Evolutionary conservation across 1,140 invertebrate species (phyloP).

Genomic region (Artemia franciscana): DNA sequence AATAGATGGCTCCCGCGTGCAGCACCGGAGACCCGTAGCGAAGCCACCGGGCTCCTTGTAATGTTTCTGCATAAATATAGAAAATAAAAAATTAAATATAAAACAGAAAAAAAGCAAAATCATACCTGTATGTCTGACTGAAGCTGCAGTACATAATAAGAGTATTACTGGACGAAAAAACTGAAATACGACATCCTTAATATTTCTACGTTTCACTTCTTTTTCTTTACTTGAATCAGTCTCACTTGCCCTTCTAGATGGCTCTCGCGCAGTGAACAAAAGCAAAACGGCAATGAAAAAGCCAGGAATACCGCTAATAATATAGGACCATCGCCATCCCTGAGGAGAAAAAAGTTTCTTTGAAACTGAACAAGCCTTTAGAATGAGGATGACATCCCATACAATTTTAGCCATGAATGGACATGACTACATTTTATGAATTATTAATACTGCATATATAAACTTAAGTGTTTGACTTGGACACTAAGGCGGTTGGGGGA

Average conservation of each 20-base stretch:
- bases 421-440: too few relatives aligned
- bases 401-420: too few relatives aligned
- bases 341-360: conserved; percentile 16
- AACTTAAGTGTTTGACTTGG: too few relatives aligned
- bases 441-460: too few relatives aligned
- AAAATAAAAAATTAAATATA: too few relatives aligned
- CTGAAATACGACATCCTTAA: conserved; percentile 19
- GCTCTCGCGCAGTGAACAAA: conserved; percentile 49
- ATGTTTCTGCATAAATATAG: too few relatives aligned
- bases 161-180: conserved; percentile 50
- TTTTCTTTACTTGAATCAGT: background rate
- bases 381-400: too few relatives aligned
- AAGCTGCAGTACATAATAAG: conserved; percentile 57
- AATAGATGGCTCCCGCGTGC: too few relatives aligned
- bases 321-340: conserved; percentile 73
- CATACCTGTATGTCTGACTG: conserved; percentile 63
- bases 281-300: conserved; percentile 45
- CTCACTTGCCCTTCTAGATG: conserved; percentile 39
- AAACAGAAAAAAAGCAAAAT: background rate
- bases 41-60: too few relatives aligned
- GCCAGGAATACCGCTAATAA: conserved; percentile 54
- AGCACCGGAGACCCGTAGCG: too few relatives aligned
- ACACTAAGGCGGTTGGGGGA: too few relatives aligned
- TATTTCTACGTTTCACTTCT: background rate
- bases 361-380: too few relatives aligned